A percentile compares a stretch with the other conserved stretches of the same genome.
Evolutionary conservation across 2,797 vertebrate species (phyloP).

Genomic region (Rhadinocentrus ornatus): DNA sequence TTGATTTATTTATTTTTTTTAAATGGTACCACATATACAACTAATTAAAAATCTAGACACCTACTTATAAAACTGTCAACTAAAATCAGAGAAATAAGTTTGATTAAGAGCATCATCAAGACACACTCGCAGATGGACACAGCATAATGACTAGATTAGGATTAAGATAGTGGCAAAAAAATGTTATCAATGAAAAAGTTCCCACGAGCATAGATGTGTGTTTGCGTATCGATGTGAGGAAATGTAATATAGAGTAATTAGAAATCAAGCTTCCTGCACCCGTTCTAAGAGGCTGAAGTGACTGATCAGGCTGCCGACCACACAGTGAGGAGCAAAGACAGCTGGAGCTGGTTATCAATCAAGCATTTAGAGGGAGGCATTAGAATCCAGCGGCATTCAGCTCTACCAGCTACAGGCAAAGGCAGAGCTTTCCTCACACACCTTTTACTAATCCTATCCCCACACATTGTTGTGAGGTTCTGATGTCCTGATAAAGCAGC

Average conservation of each 20-base stretch:
- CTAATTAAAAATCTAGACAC: neutral
- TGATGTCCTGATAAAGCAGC: neutral
- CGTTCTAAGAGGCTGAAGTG: conserved; percentile 68
- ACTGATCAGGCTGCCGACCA: conserved; percentile 65
- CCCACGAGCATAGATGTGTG: neutral
- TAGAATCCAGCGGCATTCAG: conserved; percentile 29
- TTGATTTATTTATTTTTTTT: neutral
- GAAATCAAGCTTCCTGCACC: conserved; percentile 47
- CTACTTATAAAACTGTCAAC: neutral
- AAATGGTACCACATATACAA: neutral
- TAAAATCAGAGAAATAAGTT: neutral
- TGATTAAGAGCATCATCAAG: neutral
- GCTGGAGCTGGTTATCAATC: conserved; percentile 70
- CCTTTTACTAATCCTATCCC: neutral
- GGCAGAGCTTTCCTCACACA: neutral
- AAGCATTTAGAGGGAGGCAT: conserved; percentile 10
- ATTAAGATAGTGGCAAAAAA: neutral
- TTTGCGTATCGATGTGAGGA: conserved; percentile 14
- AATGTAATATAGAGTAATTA: conserved; percentile 58
- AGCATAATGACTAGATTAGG: neutral
- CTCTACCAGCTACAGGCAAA: neutral
- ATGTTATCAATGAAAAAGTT: neutral
- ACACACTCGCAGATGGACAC: neutral
- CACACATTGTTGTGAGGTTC: neutral
- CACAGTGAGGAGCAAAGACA: conserved; percentile 55